Evolutionary conservation across 2,888 invertebrate species (phyloP), one percentile per base, ranked within the genome.

Genomic region (Tetragonisca angustula): DNA sequence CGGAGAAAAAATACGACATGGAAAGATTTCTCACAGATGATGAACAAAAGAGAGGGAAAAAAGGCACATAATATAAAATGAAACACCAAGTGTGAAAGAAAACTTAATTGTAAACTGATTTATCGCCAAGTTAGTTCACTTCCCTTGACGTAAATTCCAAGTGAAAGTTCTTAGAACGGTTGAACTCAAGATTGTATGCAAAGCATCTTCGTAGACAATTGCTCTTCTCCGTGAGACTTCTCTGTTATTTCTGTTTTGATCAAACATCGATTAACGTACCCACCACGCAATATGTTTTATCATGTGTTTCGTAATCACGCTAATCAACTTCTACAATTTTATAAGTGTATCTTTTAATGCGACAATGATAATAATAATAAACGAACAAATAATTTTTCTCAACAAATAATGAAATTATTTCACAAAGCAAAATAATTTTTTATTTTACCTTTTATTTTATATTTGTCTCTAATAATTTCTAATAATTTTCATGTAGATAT

Each of bases 181-280:
- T 72, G 67, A 62, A 59, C 74, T 67, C 50, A 56, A 71, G 68
- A 75, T 80, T 84, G 80, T 73, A 73, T 65, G 84, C 71, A 74
- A 76, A 73, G 79, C 73, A 56, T 65, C 69, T 59, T 73, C 68
- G 72, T 67, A 49, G 52, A 61, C 82, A 68, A 86, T 78, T 81
- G 68, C 65, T 76, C 83, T 72, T 76, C 76, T 50, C 64, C 86
- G 84, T 88, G 88, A 75, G 88, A 88, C 76, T 70, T 75, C 52
- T 64, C 74, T 86, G 88, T 75, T 81, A 86, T 86, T 88, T 84
- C 72, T 82, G 61, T 82, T 59, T 69, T 74, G 79, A 77, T 65
- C 65, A 71, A 70, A 19, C 78, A 72, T 78, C 64, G 76, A 79
- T 76, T 75, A 75, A 49, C 27, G 75, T 56, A 79, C 67, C 64